These are phyloP conservation scores for Octodonta nipae DNA, from an alignment of 2,888 invertebrate genomes.

Conservation along the genomic window DNA sequence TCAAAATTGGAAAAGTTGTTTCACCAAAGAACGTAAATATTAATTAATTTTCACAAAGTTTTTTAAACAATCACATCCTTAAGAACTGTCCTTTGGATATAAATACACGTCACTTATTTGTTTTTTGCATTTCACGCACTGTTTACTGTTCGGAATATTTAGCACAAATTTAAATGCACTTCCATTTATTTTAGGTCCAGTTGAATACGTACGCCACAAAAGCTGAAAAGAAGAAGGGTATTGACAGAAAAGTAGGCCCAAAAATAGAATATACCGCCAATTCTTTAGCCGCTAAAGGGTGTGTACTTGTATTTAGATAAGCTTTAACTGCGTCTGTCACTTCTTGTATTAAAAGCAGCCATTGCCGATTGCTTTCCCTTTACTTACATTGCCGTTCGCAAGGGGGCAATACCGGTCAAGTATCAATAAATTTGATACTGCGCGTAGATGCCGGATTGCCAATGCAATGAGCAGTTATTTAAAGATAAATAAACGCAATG, in stretches of 20 bases:
- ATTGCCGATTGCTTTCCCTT: constrained; percentile 25
- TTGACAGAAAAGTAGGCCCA: constrained; percentile 33
- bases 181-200: constrained; percentile 23
- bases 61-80: no score
- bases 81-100: no score
- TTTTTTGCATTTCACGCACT: no score
- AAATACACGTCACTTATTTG: no score
- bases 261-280: constrained; percentile 43
- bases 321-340: constrained; percentile 21
- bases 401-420: constrained; percentile 27
- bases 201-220: constrained; percentile 31
- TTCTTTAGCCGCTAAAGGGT: constrained; percentile 60
- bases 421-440: constrained; percentile 35
- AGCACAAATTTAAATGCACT: constrained; percentile 11
- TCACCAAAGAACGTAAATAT: constrained; percentile 36
- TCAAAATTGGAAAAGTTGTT: constrained; percentile 30
- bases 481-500: no score
- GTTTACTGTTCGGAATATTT: no score
- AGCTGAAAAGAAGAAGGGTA: constrained; percentile 33
- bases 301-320: constrained; percentile 38
- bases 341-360: constrained; percentile 25
- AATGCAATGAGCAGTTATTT: no score
- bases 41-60: no score
- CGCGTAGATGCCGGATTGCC: constrained; percentile 25
- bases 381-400: constrained; percentile 15